Conservation (phyloP, 2,113 vertebrate genomes). For the Acanthochromis polyacanthus region DNA sequence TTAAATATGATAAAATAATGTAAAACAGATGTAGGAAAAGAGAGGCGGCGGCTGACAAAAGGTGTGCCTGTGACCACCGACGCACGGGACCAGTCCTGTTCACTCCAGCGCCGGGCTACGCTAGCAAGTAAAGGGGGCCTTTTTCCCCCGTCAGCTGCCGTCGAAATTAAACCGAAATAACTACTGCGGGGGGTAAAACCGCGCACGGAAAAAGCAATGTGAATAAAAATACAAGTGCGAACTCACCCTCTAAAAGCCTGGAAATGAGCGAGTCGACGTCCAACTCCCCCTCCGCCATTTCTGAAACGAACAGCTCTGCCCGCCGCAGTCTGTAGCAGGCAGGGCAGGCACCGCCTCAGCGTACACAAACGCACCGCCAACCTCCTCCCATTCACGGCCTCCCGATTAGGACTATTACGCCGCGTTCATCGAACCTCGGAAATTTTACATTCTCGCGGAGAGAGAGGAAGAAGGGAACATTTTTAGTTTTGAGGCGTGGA, state of each 20-base stretch:
- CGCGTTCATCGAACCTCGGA: slow-evolving; percentile 12
- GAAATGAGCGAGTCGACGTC: slow-evolving; percentile 98
- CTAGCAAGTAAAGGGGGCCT: slow-evolving; percentile 9
- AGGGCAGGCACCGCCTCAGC: slow-evolving; percentile 67
- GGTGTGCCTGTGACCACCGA: slow-evolving; percentile 40
- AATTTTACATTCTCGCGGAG: background rate
- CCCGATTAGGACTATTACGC: slow-evolving; percentile 17
- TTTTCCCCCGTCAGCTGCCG: background rate
- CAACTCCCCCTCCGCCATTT: slow-evolving; percentile 99
- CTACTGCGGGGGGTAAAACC: fast-evolving
- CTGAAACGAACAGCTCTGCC: slow-evolving; percentile 64
- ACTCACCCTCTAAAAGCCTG: slow-evolving; percentile 95
- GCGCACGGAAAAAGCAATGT: fast-evolving
- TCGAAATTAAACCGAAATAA: background rate
- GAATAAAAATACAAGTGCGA: fast-evolving
- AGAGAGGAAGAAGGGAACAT: no score
- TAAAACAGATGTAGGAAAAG: background rate
- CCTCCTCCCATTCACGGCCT: slow-evolving; percentile 51
- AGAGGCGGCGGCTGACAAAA: slow-evolving; percentile 3
- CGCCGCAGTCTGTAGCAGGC: slow-evolving; percentile 64
- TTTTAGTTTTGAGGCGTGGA: no score
- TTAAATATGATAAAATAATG: background rate
- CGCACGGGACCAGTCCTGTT: slow-evolving; percentile 28
- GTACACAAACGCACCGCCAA: slow-evolving; percentile 43
- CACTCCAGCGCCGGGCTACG: slow-evolving; percentile 23